Conservation (phyloP, 2,797 vertebrate genomes). For the Etheostoma perlongum region DNA sequence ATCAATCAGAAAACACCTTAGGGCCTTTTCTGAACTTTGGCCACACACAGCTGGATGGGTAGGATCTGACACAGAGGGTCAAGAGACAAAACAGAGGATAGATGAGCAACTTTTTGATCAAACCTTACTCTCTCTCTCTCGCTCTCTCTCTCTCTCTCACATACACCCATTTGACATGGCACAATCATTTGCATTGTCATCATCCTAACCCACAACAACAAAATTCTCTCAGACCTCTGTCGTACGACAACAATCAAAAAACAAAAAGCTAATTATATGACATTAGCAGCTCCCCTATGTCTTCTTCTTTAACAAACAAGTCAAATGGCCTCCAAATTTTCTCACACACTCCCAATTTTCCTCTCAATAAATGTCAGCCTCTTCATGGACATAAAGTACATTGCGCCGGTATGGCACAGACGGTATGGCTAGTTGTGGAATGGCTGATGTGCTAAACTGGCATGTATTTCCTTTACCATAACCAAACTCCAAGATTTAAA, state of each 20-base stretch:
- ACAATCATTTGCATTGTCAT: no score
- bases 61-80: conserved; percentile 27
- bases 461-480: no score
- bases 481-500: not conserved
- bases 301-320: no score
- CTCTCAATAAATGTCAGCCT: no score
- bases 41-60: conserved; percentile 60
- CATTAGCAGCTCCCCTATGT: no score
- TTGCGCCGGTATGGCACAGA: not conserved
- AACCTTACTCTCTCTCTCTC: conserved; percentile 13
- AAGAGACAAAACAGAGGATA: conserved; percentile 35
- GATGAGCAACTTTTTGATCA: conserved; percentile 38
- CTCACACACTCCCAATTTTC: no score
- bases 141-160: not conserved
- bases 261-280: no score
- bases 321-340: no score
- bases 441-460: not conserved
- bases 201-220: no score
- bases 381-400: no score
- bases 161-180: not conserved
- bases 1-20: conserved; percentile 78
- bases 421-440: not conserved
- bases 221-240: no score
- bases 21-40: conserved; percentile 75
- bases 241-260: no score